Conservation (phyloP, 2,113 vertebrate species). For the Hemiprocne comata region DNA sequence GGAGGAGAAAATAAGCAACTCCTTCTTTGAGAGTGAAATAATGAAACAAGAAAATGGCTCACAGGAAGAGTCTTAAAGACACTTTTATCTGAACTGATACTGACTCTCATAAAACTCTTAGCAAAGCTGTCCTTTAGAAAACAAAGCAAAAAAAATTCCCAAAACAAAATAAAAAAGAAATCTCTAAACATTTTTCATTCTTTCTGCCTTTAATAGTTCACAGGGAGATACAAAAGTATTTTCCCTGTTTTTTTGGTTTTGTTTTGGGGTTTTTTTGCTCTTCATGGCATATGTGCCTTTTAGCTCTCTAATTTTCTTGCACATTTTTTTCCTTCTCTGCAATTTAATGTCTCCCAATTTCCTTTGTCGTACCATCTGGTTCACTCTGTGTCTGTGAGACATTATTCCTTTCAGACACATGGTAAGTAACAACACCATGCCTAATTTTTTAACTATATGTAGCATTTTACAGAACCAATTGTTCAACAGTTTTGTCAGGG, state of each 20-base stretch:
- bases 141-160: neutral
- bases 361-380: conserved; percentile 44
- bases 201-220: neutral
- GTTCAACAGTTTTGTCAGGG: neutral
- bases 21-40: conserved; percentile 26
- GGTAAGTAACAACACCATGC: neutral
- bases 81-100: neutral
- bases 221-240: neutral
- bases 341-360: conserved; percentile 46
- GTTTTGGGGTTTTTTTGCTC: neutral
- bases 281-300: neutral
- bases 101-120: neutral
- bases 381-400: neutral
- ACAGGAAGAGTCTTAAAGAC: conserved; percentile 11
- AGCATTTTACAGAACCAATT: neutral
- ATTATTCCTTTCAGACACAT: conserved; percentile 9
- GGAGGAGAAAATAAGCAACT: conserved; percentile 15
- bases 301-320: conserved; percentile 38
- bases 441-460: neutral
- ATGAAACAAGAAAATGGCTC: conserved; percentile 7
- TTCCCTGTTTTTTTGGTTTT: neutral
- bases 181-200: neutral
- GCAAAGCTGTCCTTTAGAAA: conserved; percentile 4
- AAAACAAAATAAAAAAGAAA: neutral
- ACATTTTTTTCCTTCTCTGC: neutral